These are phyloP conservation scores for Periphyllus acericola DNA, from an alignment of 2,888 invertebrate genomes.

Conservation along the genomic window DNA sequence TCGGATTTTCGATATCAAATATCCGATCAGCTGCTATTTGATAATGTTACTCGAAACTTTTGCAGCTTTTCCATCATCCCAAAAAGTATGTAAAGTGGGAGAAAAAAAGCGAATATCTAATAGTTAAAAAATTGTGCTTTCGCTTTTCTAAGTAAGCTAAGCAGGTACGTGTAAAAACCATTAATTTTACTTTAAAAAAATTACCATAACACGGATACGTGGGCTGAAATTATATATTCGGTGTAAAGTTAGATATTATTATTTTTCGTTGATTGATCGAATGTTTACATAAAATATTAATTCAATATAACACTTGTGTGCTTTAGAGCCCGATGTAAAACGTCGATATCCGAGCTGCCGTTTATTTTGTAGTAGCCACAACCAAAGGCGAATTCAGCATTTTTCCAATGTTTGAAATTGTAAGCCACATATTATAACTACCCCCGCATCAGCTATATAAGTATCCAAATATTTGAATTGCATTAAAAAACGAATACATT, in stretches of 20 bases:
- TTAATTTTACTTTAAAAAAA: not conserved
- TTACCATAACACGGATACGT: not conserved
- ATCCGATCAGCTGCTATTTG: not conserved
- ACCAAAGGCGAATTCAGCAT: too few species aligned
- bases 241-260: not conserved
- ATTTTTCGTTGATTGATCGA: not conserved
- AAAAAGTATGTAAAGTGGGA: not conserved
- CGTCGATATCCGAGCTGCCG: not conserved
- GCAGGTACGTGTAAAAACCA: not conserved
- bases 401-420: too few species aligned
- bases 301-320: not conserved
- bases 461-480: too few species aligned
- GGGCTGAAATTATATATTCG: too few species aligned
- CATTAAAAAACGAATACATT: too few species aligned
- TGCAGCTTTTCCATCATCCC: not conserved
- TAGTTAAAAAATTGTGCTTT: not conserved
- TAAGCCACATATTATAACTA: too few species aligned
- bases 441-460: too few species aligned
- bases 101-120: not conserved
- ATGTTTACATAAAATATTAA: not conserved
- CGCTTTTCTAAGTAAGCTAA: not conserved
- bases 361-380: not conserved
- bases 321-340: not conserved
- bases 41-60: not conserved
- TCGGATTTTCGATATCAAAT: not conserved